A percentile compares a stretch with the other conserved stretches of the same genome.
Conservation (phyloP, 1,140 invertebrate species). For the Trichonephila clavipes region DNA sequence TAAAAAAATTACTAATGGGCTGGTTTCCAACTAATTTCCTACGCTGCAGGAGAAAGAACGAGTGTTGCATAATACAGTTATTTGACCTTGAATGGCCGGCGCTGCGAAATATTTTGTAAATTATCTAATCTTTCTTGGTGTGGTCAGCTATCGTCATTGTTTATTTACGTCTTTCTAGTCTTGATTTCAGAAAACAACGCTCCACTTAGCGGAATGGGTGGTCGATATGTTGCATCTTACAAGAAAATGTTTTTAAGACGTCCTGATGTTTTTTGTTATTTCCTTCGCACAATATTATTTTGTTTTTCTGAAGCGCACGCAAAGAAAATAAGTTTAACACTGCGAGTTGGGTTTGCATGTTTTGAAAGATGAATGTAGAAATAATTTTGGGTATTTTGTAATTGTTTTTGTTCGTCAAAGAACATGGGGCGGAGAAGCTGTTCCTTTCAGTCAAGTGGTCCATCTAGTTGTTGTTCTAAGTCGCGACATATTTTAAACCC, state of each 20-base stretch:
- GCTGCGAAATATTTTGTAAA: neutral
- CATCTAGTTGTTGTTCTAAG: too few relatives aligned
- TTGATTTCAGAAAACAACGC: neutral
- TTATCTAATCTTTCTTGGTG: neutral
- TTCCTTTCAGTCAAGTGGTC: too few relatives aligned
- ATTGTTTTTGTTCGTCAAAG: neutral
- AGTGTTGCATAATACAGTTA: neutral
- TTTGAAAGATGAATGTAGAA: neutral
- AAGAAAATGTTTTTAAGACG: slow-evolving; percentile 5
- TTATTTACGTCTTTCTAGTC: neutral
- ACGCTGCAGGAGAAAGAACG: neutral
- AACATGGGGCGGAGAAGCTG: neutral
- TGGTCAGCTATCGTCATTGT: slow-evolving; percentile 16
- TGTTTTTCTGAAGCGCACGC: slow-evolving; percentile 34
- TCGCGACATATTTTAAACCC: too few relatives aligned
- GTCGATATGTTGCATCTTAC: neutral
- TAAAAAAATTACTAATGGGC: slow-evolving; percentile 10
- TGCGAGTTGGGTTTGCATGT: neutral
- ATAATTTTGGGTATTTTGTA: neutral
- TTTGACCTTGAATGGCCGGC: neutral
- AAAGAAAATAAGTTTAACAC: neutral
- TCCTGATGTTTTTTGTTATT: neutral
- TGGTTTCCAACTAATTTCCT: neutral
- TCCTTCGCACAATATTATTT: neutral
- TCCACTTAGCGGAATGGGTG: neutral